These are phyloP conservation scores for Hypotaenidia okinawae DNA, from an alignment of 2,797 vertebrate genomes.

Conservation along the genomic window DNA sequence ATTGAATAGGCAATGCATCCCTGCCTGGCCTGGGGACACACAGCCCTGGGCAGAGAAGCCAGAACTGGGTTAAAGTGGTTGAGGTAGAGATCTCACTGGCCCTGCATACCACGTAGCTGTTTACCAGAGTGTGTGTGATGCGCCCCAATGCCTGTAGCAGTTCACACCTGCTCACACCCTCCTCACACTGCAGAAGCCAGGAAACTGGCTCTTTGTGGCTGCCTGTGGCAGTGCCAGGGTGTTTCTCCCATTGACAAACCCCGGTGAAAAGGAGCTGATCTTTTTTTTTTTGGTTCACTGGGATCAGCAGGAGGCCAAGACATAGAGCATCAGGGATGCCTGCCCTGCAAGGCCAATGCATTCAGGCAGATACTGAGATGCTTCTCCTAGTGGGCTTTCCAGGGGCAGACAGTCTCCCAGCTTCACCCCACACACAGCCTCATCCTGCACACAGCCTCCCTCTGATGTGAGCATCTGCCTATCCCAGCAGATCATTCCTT, in stretches of 20 bases:
- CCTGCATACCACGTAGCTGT: accelerated
- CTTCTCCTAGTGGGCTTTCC: neutral
- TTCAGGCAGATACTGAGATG: neutral
- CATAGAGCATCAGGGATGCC: neutral
- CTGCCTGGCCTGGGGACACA: neutral
- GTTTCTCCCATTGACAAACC: neutral
- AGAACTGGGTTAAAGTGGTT: neutral
- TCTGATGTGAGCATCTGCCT: neutral
- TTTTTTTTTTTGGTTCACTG: neutral
- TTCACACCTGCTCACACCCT: neutral
- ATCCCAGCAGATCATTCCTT: neutral
- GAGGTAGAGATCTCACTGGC: neutral
- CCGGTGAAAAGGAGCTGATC: neutral
- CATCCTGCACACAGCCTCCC: accelerated
- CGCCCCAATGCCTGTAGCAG: neutral
- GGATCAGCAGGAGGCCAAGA: neutral
- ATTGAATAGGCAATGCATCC: neutral
- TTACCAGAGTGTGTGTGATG: neutral
- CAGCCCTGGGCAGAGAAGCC: neutral
- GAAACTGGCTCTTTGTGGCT: neutral
- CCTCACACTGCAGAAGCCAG: neutral
- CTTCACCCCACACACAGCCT: neutral
- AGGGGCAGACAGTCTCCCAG: neutral
- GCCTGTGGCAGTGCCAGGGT: neutral
- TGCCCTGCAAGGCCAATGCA: neutral